Conservation (phyloP, 2,797 vertebrate genomes). For the Margarornis squamiger region DNA sequence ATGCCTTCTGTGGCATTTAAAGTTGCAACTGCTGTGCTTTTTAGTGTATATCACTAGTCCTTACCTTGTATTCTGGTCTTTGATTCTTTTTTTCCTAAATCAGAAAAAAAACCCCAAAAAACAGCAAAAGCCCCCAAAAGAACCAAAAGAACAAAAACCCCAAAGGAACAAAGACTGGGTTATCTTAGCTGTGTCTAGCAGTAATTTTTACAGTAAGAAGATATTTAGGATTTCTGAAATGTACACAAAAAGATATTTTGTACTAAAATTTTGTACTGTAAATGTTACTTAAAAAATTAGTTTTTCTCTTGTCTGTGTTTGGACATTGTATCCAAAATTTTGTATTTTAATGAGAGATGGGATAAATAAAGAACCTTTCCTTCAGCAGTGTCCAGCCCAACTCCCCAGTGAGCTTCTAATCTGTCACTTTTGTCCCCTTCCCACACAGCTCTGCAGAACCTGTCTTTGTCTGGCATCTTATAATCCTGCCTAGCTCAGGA, state of each 20-base stretch:
- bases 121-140: no score
- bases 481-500: neutral
- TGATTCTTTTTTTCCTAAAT: neutral
- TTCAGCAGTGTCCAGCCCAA: neutral
- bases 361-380: neutral
- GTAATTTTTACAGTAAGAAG: neutral
- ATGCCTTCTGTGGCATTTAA: fast-evolving
- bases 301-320: neutral
- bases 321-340: neutral
- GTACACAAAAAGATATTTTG: neutral
- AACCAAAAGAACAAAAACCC: no score
- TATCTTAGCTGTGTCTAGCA: neutral
- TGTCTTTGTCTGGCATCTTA: neutral
- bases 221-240: neutral
- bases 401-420: neutral
- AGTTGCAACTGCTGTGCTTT: neutral
- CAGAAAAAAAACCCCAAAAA: no score
- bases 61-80: neutral
- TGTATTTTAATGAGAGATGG: neutral
- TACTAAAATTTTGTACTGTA: neutral
- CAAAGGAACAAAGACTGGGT: neutral
- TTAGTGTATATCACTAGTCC: neutral
- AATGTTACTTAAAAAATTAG: neutral
- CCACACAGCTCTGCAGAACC: neutral
- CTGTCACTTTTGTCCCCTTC: neutral